Percentiles rank a stretch among this genome's conserved stretches.
Conservation (phyloP, 2,888 invertebrate species). For the Acanthopleura granulata region DNA sequence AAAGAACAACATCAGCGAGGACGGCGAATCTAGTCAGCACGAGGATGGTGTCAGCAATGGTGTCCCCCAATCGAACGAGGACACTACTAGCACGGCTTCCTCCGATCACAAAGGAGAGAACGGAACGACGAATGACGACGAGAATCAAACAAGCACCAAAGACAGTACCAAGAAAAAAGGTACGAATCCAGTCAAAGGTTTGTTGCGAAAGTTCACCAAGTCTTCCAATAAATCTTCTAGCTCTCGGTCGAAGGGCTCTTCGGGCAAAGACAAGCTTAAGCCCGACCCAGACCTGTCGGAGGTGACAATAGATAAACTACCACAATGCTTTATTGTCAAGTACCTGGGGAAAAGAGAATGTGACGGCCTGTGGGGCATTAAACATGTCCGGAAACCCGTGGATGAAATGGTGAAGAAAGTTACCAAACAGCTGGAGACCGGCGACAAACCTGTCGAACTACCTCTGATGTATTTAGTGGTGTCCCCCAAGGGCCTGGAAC, state of each 20-base stretch:
- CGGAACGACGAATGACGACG: neutral
- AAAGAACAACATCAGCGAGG: neutral
- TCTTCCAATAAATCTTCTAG: slow-evolving; percentile 8
- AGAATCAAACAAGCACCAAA: neutral
- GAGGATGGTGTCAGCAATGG: neutral
- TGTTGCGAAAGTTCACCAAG: slow-evolving; percentile 15
- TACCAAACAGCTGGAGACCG: slow-evolving; percentile 46
- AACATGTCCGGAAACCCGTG: slow-evolving; percentile 63
- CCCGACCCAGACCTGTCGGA: slow-evolving; percentile 41
- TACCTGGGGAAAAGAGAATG: slow-evolving; percentile 62
- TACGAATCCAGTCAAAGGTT: slow-evolving; percentile 19
- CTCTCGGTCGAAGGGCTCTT: neutral
- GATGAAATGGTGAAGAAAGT: slow-evolving; percentile 61
- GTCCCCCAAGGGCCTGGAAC: slow-evolving; percentile 58
- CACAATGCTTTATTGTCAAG: slow-evolving; percentile 68
- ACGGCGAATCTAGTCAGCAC: neutral
- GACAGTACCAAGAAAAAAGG: neutral
- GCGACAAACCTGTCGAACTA: slow-evolving; percentile 53
- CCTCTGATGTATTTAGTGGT: slow-evolving; percentile 63
- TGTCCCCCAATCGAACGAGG: neutral
- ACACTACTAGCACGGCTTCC: neutral
- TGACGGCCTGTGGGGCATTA: slow-evolving; percentile 61
- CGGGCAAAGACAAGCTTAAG: neutral
- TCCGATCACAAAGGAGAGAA: neutral
- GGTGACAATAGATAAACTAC: slow-evolving; percentile 60